These are phyloP conservation scores for Vimba vimba DNA, from an alignment of 2,113 vertebrate species.

Conservation along the genomic window DNA sequence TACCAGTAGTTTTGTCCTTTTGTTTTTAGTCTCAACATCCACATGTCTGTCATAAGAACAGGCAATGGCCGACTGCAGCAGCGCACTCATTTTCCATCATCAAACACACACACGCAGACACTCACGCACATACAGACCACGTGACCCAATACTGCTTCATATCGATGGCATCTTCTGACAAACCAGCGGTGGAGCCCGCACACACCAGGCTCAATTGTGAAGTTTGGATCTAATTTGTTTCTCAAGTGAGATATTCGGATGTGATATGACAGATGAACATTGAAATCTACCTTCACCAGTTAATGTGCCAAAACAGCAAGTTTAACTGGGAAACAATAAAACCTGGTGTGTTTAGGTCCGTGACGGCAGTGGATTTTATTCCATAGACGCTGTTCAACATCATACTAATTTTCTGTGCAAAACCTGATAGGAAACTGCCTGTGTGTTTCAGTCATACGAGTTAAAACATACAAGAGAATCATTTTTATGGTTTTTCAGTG, in stretches of 20 bases:
- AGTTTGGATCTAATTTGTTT: background rate
- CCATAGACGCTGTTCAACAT: slow-evolving; percentile 39
- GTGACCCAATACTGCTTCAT: slow-evolving; percentile 51
- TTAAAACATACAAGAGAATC: slow-evolving; percentile 28
- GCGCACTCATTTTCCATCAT: slow-evolving; percentile 62
- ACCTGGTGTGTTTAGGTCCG: slow-evolving; percentile 36
- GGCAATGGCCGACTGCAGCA: slow-evolving; percentile 63
- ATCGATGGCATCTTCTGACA: slow-evolving; percentile 35
- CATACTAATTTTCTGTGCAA: slow-evolving; percentile 5
- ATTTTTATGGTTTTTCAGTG: slow-evolving; percentile 15
- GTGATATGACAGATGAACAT: background rate
- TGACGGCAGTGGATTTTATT: slow-evolving; percentile 48
- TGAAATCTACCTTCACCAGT: background rate
- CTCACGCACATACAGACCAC: slow-evolving; percentile 63
- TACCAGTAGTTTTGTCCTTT: slow-evolving; percentile 64
- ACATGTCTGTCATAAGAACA: slow-evolving; percentile 68
- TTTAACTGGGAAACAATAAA: background rate
- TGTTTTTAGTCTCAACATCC: slow-evolving; percentile 65
- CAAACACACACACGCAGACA: slow-evolving; percentile 63
- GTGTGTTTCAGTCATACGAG: background rate
- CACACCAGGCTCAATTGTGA: slow-evolving; percentile 43
- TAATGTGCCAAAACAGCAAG: background rate
- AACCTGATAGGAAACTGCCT: slow-evolving; percentile 30
- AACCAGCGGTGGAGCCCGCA: slow-evolving; percentile 38
- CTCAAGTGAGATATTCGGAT: background rate